Conservation (phyloP, 2,888 invertebrate species). For the Physocephala rufipes region DNA sequence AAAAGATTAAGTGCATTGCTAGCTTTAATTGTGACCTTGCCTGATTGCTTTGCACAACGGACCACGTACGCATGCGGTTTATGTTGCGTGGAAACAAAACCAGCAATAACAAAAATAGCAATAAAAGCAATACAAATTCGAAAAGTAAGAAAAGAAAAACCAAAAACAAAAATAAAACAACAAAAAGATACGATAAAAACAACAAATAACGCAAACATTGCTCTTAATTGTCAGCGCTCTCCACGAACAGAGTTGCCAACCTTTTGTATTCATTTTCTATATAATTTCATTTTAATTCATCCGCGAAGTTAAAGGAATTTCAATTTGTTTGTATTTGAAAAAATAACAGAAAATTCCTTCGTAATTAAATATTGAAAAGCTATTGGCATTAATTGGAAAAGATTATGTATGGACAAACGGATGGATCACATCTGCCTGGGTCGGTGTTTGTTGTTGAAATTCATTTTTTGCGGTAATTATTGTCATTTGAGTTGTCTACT, state of each 20-base stretch:
- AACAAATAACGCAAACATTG: not conserved
- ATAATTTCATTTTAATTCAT: slow-evolving; percentile 2
- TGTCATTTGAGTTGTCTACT: not conserved
- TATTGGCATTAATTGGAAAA: slow-evolving; percentile 26
- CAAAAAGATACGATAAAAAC: slow-evolving; percentile 1
- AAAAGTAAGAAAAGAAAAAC: not conserved
- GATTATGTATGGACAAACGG: slow-evolving; percentile 4
- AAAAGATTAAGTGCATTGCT: not conserved
- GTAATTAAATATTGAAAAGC: slow-evolving; percentile 23
- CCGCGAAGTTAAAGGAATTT: slow-evolving; percentile 12
- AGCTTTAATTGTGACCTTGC: too few species aligned
- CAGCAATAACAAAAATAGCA: slow-evolving; percentile 2
- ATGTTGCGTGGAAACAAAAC: slow-evolving; percentile 9
- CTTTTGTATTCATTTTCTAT: not conserved
- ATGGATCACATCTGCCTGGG: not conserved
- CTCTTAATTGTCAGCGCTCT: not conserved
- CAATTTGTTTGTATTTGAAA: not conserved
- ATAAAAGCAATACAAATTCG: not conserved
- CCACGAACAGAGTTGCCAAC: slow-evolving; percentile 10
- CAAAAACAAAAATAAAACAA: not conserved
- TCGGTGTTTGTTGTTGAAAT: slow-evolving; percentile 2
- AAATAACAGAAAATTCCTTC: not conserved
- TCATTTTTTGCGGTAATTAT: slow-evolving; percentile 5
- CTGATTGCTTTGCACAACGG: not conserved
- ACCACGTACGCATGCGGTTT: slow-evolving; percentile 11